Base-by-base conservation (phyloP, 1,140 invertebrate genomes). In the Brachionus koreanus region DNA sequence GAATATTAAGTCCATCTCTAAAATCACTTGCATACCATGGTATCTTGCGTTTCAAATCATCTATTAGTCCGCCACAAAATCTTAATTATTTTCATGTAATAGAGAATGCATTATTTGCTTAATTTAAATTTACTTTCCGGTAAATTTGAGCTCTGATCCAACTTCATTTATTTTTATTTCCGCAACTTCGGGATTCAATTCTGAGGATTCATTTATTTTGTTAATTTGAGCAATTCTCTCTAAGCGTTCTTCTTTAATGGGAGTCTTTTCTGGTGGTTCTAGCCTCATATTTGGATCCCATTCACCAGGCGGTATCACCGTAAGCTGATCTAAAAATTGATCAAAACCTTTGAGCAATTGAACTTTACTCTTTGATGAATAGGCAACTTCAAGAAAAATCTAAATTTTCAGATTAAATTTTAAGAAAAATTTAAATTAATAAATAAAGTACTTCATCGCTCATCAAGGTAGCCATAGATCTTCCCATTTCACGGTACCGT, bases 261-360 rank as follows among this genome's bases (percentile, higher is more conserved):
- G 97, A 84, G 98, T 94, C 5, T 93, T 93, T 52, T 94, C 93
- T 9, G 97, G 97, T 42, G 97, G 97, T 90, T 99, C 97, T 87
- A 99, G 98, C 85, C 97, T 91, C 85, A 98, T 99, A 33, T 93
- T 92, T 2, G 97, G 97, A 91, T 97, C 94, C 95, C 95, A 97
- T 86, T 97, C 94, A 16, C 95, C 95, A 49, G 96, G 96, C 5
- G 95, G 95, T 81, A 98, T 88, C 29, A 98, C 95, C 83, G 96
- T 96, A 61, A 97, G 95, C 85, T 94, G 94, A 85, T 97, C 95
- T 63, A 97, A 88, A 87, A 98, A 98, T 87, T 96, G 95, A 85
- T 98, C 96, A 65, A 98, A 95, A 5, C 94, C 95, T 19, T 93
- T 94, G 13, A 81, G 35, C 4, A 81, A 43, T 65, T 81, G 52